Base-by-base conservation (phyloP, 2,888 invertebrate species). In the Adela reaumurella region DNA sequence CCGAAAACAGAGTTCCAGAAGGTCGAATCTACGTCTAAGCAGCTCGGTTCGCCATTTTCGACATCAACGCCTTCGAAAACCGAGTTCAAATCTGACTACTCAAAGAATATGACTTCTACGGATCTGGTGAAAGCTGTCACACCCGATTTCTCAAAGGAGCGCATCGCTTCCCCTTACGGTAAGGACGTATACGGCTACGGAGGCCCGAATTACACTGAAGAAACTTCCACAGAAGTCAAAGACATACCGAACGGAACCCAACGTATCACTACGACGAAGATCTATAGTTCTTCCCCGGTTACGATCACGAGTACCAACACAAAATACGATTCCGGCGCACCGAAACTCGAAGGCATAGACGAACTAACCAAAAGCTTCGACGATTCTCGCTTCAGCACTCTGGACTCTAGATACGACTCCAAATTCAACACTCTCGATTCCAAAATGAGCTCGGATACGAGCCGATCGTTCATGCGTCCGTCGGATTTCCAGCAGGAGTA, bases 261-360 rank as follows among this genome's bases (percentile, higher is more conserved):
- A 46, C 83, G 83, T 51, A 72, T 83, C 0, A 79, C 82, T 0
- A 83, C 80, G 0, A 83, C 83, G 0, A 83, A 83, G 50, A 74
- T 83, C 1, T 83, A 82, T 59, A 78, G 81, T 49, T 82, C 83
- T 0, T 81, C 81, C 0, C 83, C 83, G 0, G 81, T 81, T 1
- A 81, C 80, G 47, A 59, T 81, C 8, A 79, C 71, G 0, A 77
- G 70, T 3, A 80, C 80, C 0, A 81, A 65, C 52, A 79, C 77
- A 0, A 79, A 78, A 56, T 79, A 74, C 58, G 78, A 77, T 43
- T 50, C 42, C 3, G 14, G 45, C 44, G 48, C 46, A 44, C 76
- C 78, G 2, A 63, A 72, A 46, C 67, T 79, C 4, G 81, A 81
- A 49, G 77, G 80, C 1, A 74, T 81, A 48, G 80, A 81, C 46